Base-by-base conservation (phyloP, 64 coral and sea anemone genomes). In the Pocillopora damicornis region DNA sequence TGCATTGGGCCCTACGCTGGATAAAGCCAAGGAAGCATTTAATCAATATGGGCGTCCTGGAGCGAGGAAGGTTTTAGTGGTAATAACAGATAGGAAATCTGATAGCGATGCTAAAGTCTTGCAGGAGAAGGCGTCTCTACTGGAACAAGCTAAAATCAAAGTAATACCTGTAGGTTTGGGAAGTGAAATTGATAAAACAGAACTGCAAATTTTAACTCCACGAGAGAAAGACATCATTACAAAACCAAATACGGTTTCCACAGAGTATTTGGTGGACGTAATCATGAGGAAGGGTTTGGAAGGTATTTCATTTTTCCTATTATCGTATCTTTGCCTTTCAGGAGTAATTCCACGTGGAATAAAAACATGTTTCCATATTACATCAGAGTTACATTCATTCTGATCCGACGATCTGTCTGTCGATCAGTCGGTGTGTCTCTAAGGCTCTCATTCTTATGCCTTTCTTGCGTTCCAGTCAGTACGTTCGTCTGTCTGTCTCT, bases 91-190 rank as follows among this genome's bases (percentile, higher is more conserved):
- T 67, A 89, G 60, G 11, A 92, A 91, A 56, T 92, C 97, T 14
- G 76, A 83, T 10, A 90, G 89, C 67, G 38, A 74, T 15, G 23
- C 34, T 30, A 35, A 81, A 16, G 69, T 93, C 75, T 37, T 99
- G 0, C 68, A 61, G 25, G 74, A 88, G 13, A 71, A 60, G 66
- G 88, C 76, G 18, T 79, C 89, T 69, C 73, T 76, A 15, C 62
- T 98, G 58, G 88, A 92, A 15, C 60, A 87, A 38, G 86, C 60
- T 35, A 67, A 90, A 20, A 84, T 99, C 64, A 92, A 90, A 42
- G 66, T 99, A n/a, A 82, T 99, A 58, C 77, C 93, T 30, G 97
- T 99, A 18, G 22, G 77, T 20, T 68, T 99, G 67, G 93, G 93
- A 74, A 79, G 69, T 17, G 74, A 75, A 86, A 74, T 75, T 73